Conservation (phyloP, 1,140 invertebrate genomes). For the Cydia strobilella region DNA sequence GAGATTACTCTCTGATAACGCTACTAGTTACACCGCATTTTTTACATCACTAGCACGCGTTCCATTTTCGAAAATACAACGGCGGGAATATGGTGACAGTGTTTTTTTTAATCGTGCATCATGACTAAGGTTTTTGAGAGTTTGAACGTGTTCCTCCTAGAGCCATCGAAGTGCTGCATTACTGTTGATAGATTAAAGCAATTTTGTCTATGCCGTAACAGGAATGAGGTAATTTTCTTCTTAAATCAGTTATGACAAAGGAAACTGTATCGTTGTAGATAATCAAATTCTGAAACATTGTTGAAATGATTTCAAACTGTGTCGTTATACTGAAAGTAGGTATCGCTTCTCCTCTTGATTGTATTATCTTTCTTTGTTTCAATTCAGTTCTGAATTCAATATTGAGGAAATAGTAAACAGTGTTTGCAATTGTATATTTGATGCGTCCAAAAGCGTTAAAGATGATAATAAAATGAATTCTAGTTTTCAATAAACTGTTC, state of each 20-base stretch:
- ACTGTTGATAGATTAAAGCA: slow-evolving; percentile 68
- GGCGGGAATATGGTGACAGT: slow-evolving; percentile 43
- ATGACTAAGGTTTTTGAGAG: slow-evolving; percentile 70
- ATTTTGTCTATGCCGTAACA: slow-evolving; percentile 71
- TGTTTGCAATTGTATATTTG: neutral
- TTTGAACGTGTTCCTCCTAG: slow-evolving; percentile 66
- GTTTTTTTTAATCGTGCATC: slow-evolving; percentile 38
- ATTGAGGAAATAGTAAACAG: neutral
- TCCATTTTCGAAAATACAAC: slow-evolving; percentile 34
- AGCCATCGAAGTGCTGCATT: slow-evolving; percentile 64
- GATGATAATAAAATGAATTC: neutral
- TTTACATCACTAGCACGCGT: slow-evolving; percentile 26
- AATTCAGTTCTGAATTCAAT: slow-evolving; percentile 29
- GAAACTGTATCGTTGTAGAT: neutral
- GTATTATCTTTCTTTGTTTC: slow-evolving; percentile 30
- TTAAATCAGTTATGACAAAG: slow-evolving; percentile 28
- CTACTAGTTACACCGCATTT: slow-evolving; percentile 54
- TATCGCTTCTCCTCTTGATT: slow-evolving; percentile 15
- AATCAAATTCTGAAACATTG: slow-evolving; percentile 23
- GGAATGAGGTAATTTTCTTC: slow-evolving; percentile 59
- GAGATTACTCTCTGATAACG: slow-evolving; percentile 70
- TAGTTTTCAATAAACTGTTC: neutral
- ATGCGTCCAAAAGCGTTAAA: neutral
- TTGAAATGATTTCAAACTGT: slow-evolving; percentile 20
- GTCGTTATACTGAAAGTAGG: slow-evolving; percentile 17